Base-by-base conservation (phyloP, 2,888 invertebrate genomes). In the Aleiodes leptofemur region DNA sequence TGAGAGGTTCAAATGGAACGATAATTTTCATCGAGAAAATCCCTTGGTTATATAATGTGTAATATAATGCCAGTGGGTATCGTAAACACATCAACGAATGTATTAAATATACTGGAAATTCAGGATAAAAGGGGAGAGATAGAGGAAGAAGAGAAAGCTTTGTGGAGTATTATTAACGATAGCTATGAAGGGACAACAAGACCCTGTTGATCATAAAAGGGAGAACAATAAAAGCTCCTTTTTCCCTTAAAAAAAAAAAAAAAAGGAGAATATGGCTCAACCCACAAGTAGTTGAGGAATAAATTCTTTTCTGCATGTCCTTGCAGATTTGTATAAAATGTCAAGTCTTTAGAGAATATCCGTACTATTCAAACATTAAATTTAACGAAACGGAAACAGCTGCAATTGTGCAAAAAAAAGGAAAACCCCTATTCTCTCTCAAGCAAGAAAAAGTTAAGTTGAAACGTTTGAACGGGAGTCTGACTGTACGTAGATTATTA, bases 401-500 rank as follows among this genome's bases (percentile, higher is more conserved):
- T 43, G 64, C 43, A 64, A 64, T 64, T 16, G 64, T 64, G 43
- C 14, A 64, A 64, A 48, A 64, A 43, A 43, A 9, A 43, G 34
- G 34, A 43, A 9, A 11, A 43, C 43, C 8, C 43, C 9, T 43
- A 43, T 43, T 11, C 43, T 43, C 2, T 11, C 6, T 43, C 3
- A 43, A 43, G 6, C 11, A 9, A 43, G 43, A 43, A 43, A 43
- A 11, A 43, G 43, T 8, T 9, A 43, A 43, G 43, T 43, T 9
- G 43, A 43, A 43, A 64, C 64, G 48, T 64, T 64, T 64, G 64
- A 64, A 48, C 16, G 43, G 4, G 34, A 6, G 64, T 64, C 64
- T 48, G 64, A 64, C 64, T 64, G 64, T 43, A 64, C 43, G 43
- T 48, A 23, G 43, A 64, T 64, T 64, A 64, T 64, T 64, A 64